Percentiles rank a stretch among this genome's conserved stretches.
These are phyloP conservation scores for Rhabditoides inermis DNA, from an alignment of 2,888 invertebrate species.

Conservation along the genomic window DNA sequence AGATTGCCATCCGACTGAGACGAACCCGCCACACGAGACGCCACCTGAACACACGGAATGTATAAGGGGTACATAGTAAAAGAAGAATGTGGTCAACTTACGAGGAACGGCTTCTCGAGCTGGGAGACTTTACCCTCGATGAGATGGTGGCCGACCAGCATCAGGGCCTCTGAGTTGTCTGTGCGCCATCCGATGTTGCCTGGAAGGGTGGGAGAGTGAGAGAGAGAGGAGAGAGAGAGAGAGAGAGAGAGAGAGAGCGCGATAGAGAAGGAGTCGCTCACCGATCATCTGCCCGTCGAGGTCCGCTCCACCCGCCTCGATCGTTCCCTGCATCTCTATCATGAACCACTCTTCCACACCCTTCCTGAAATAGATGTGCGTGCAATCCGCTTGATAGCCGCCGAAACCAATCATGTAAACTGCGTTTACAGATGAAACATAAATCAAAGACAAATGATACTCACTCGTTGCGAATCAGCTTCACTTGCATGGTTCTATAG, in stretches of 20 bases:
- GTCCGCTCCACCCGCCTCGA: slow-evolving; percentile 9
- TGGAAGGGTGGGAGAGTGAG: too few species aligned
- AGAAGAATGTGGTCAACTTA: slow-evolving; percentile 11
- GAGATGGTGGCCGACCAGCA: slow-evolving; percentile 34
- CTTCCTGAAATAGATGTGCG: too few species aligned
- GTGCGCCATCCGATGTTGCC: slow-evolving; percentile 32
- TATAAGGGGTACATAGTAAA: too few species aligned
- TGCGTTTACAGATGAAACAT: too few species aligned
- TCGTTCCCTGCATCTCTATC: slow-evolving; percentile 33
- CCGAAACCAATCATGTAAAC: too few species aligned
- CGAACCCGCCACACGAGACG: slow-evolving; percentile 2
- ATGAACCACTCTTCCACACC: slow-evolving; percentile 39
- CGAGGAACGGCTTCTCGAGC: slow-evolving; percentile 24
- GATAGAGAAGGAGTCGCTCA: slow-evolving; percentile 1
- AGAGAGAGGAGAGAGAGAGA: too few species aligned
- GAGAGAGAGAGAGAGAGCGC: not conserved
- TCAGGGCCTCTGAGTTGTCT: slow-evolving; percentile 21
- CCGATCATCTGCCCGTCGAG: slow-evolving; percentile 22
- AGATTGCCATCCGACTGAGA: slow-evolving; percentile 4
- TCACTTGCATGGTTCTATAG: too few species aligned
- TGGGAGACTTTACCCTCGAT: slow-evolving; percentile 32
- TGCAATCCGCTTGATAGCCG: too few species aligned
- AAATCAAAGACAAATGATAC: too few species aligned
- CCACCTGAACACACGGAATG: slow-evolving; percentile 1
- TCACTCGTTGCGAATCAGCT: too few species aligned